phyloP scores from a whole-genome alignment of 1,140 invertebrate species.

The Diorhabda carinulata region DNA sequence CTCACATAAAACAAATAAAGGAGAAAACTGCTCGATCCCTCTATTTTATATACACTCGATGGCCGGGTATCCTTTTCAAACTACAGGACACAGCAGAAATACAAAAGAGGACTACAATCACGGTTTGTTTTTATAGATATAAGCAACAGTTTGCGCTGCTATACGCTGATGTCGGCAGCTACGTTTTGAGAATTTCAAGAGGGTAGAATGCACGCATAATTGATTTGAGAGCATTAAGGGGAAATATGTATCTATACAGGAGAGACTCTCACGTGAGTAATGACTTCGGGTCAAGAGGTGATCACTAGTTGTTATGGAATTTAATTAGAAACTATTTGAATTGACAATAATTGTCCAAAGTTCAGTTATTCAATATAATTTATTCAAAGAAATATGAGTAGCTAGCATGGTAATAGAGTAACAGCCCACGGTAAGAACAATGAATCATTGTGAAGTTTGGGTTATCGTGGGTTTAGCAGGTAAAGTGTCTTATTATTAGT shows the following conservation, averaged over 20 bases:
- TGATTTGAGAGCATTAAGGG: constrained; percentile 5
- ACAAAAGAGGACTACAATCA: constrained; percentile 12
- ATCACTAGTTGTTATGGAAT: too few species aligned
- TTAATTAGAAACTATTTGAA: too few species aligned
- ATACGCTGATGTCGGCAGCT: constrained; percentile 14
- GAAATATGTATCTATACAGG: neutral
- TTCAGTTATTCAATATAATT: too few species aligned
- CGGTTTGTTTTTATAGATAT: constrained; percentile 9
- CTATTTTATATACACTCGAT: constrained; percentile 28
- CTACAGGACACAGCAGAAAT: constrained; percentile 16
- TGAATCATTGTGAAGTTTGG: too few species aligned
- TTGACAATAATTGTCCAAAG: too few species aligned
- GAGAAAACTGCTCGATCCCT: constrained; percentile 27
- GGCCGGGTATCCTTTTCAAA: constrained; percentile 18
- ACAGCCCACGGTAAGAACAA: too few species aligned
- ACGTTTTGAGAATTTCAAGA: constrained; percentile 13
- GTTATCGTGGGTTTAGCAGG: too few species aligned
- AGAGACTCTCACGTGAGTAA: neutral
- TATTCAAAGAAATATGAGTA: too few species aligned
- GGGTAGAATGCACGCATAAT: constrained; percentile 12
- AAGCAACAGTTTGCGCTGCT: constrained; percentile 18
- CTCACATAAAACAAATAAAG: constrained; percentile 28
- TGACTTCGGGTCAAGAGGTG: neutral
- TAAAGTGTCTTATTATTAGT: too few species aligned
- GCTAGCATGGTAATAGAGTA: too few species aligned